Evolutionary conservation across 2,888 invertebrate genomes (phyloP).

Genomic region (Mesochorus sp.): DNA sequence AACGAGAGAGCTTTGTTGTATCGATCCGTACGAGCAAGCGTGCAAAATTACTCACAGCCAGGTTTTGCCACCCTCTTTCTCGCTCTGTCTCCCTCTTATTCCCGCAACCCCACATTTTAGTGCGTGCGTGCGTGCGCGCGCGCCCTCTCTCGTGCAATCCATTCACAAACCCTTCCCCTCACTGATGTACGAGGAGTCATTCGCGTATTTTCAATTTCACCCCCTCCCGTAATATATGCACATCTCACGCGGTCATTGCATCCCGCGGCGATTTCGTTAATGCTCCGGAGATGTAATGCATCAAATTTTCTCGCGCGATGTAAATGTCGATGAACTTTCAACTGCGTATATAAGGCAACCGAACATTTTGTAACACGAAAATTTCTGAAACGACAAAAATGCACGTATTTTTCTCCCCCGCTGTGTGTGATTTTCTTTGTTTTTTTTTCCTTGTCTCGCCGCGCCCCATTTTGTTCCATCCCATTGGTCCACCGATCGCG

Average conservation of each 20-base stretch:
- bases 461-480: neutral
- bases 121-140: neutral
- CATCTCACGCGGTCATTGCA: constrained; percentile 5
- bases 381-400: constrained; percentile 8
- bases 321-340: no score
- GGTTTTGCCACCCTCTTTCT: constrained; percentile 24
- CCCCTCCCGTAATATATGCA: constrained; percentile 5
- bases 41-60: constrained; percentile 57
- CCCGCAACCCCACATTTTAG: neutral
- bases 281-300: constrained; percentile 28
- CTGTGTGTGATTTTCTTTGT: neutral
- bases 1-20: constrained; percentile 53
- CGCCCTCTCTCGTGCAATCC: neutral
- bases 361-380: constrained; percentile 33
- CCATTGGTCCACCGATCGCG: constrained; percentile 16
- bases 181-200: constrained; percentile 31
- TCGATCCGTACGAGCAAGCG: constrained; percentile 54
- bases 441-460: neutral
- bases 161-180: constrained; percentile 2
- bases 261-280: constrained; percentile 13
- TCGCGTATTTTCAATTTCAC: constrained; percentile 51
- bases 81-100: neutral
- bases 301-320: neutral
- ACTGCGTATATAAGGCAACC: neutral
- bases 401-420: neutral